Conservation (phyloP, 2,888 invertebrate species). For the Kuschelorhynchus macadamiae region DNA sequence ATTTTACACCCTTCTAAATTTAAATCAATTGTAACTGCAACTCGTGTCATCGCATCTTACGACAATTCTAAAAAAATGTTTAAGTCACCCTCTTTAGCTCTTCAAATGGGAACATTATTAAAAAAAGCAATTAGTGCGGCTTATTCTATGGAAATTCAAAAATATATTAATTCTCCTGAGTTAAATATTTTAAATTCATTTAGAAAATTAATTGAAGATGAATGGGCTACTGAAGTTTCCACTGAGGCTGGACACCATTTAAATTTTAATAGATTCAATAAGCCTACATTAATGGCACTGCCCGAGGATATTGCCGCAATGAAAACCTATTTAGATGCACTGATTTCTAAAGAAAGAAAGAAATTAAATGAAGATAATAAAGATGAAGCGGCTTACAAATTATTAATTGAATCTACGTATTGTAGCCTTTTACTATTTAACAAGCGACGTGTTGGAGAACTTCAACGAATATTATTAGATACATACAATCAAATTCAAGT, state of each 20-base stretch:
- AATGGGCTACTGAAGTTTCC: conserved; percentile 26
- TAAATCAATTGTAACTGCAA: conserved; percentile 14
- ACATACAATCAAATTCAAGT: too few relatives aligned
- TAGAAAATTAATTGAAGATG: conserved; percentile 18
- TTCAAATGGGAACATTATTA: background rate
- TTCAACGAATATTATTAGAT: conserved; percentile 49
- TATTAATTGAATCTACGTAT: background rate
- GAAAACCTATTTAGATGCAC: conserved; percentile 9
- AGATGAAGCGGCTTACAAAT: conserved; percentile 6
- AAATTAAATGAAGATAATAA: conserved; percentile 2
- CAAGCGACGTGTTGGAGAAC: conserved; percentile 52
- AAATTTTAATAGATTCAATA: conserved; percentile 45
- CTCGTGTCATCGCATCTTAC: background rate
- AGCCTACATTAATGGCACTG: conserved; percentile 44
- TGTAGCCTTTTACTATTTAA: conserved; percentile 52
- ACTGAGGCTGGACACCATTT: conserved; percentile 44
- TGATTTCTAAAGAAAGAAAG: background rate
- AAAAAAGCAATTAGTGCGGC: conserved; percentile 27
- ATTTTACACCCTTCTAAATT: conserved; percentile 26
- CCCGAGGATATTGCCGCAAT: conserved; percentile 33
- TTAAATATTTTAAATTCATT: conserved; percentile 8
- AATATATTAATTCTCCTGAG: background rate
- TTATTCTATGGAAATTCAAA: background rate
- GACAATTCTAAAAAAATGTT: conserved; percentile 11
- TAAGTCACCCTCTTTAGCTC: conserved; percentile 26